Conservation (phyloP, 1,140 invertebrate genomes). For the Elysia chlorotica region DNA sequence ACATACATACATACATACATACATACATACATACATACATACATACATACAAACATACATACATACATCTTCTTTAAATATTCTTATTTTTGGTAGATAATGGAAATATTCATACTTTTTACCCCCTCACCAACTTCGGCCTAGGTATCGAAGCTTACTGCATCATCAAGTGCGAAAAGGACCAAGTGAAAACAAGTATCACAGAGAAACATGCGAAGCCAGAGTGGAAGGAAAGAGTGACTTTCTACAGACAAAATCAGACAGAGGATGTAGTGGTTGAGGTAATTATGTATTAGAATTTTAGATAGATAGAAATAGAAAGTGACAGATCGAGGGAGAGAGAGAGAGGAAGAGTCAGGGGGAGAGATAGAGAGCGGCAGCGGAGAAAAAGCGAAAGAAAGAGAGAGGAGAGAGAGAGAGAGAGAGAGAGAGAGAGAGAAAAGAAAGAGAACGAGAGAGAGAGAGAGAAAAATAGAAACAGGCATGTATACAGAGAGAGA, state of each 20-base stretch:
- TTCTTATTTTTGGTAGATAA: neutral
- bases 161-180: conserved; percentile 66
- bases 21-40: too few relatives aligned
- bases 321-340: too few relatives aligned
- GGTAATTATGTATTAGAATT: conserved; percentile 32
- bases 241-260: conserved; percentile 55
- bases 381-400: too few relatives aligned
- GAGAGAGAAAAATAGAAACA: too few relatives aligned
- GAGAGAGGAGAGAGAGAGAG: too few relatives aligned
- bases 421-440: too few relatives aligned
- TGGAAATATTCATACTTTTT: neutral
- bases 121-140: neutral
- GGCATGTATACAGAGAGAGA: neutral
- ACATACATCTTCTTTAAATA: too few relatives aligned
- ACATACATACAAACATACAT: too few relatives aligned
- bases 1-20: too few relatives aligned
- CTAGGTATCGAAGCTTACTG: conserved; percentile 66
- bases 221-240: conserved; percentile 62
- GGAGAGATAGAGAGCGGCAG: too few relatives aligned
- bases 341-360: too few relatives aligned
- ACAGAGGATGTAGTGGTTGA: conserved; percentile 55
- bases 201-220: conserved; percentile 63
- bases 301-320: neutral
- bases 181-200: conserved; percentile 57
- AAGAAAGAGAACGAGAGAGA: too few relatives aligned